A percentile compares a stretch with the other conserved stretches of the same genome.
Evolutionary conservation across 2,113 vertebrate genomes (phyloP).

Genomic region (Elgaria multicarinata): DNA sequence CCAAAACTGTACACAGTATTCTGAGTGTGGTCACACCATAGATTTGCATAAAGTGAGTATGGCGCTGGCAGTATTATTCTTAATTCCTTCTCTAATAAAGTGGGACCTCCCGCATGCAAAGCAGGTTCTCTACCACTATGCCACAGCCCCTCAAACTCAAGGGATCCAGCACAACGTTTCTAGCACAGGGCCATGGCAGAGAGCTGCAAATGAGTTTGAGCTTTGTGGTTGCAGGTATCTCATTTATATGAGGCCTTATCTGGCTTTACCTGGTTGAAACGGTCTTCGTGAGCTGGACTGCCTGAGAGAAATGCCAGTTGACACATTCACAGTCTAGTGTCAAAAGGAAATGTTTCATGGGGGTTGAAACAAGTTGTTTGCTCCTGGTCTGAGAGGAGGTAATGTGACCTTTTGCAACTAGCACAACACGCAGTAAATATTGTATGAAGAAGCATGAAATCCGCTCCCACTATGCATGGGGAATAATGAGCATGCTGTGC

Average conservation of each 20-base stretch:
- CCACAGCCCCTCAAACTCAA: background rate
- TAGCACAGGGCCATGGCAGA: background rate
- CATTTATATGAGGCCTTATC: background rate
- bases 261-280: background rate
- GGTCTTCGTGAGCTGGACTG: background rate
- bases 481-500: conserved; percentile 8
- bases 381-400: conserved; percentile 14
- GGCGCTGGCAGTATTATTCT: too few relatives aligned
- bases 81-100: too few relatives aligned
- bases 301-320: background rate
- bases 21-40: too few relatives aligned
- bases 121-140: too few relatives aligned
- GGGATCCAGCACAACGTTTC: background rate
- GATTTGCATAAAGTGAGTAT: too few relatives aligned
- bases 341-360: background rate
- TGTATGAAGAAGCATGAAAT: conserved; percentile 26
- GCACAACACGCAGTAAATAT: conserved; percentile 22
- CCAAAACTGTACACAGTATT: too few relatives aligned
- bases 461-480: background rate
- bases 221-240: background rate
- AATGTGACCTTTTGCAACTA: conserved; percentile 18
- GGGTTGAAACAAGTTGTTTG: conserved; percentile 1
- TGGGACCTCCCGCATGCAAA: background rate
- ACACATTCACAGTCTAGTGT: background rate
- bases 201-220: background rate